Conservation (phyloP, 1,140 invertebrate genomes). For the Acyrthosiphon pisum region DNA sequence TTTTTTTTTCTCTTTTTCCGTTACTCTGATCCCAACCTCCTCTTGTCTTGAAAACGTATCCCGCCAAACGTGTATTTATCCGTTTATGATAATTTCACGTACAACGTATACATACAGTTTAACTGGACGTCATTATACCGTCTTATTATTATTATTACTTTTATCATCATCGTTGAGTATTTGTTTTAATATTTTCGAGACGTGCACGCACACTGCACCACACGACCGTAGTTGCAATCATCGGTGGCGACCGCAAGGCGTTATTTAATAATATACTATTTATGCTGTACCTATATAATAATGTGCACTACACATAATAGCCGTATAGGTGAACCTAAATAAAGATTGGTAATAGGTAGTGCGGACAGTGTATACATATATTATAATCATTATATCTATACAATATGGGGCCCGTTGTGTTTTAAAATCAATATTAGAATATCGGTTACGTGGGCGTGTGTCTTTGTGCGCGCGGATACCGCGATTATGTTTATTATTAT, state of each 20-base stretch:
- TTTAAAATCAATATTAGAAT: slow-evolving; percentile 47
- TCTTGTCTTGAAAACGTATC: not conserved
- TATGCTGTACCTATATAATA: not conserved
- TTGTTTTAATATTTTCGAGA: slow-evolving; percentile 26
- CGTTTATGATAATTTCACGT: not conserved
- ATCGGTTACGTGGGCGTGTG: slow-evolving; percentile 46
- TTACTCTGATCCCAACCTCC: not conserved
- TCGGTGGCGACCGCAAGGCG: slow-evolving; percentile 43
- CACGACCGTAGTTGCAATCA: not conserved
- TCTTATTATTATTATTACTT: not conserved
- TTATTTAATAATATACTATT: slow-evolving; percentile 27
- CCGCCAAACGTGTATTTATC: not conserved
- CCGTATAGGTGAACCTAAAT: not conserved
- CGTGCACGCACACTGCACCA: slow-evolving; percentile 7
- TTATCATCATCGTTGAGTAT: not conserved
- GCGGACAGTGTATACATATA: not conserved
- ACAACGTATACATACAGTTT: not conserved
- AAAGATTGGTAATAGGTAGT: not conserved
- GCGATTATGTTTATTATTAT: slow-evolving; percentile 42
- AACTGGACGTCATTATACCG: slow-evolving; percentile 10
- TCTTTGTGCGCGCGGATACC: slow-evolving; percentile 37
- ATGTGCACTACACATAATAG: not conserved
- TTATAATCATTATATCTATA: not conserved
- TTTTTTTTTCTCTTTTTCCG: not conserved
- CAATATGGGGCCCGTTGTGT: not conserved